Base-by-base conservation (phyloP, 1,140 invertebrate genomes). In the Zaprionus africanus region DNA sequence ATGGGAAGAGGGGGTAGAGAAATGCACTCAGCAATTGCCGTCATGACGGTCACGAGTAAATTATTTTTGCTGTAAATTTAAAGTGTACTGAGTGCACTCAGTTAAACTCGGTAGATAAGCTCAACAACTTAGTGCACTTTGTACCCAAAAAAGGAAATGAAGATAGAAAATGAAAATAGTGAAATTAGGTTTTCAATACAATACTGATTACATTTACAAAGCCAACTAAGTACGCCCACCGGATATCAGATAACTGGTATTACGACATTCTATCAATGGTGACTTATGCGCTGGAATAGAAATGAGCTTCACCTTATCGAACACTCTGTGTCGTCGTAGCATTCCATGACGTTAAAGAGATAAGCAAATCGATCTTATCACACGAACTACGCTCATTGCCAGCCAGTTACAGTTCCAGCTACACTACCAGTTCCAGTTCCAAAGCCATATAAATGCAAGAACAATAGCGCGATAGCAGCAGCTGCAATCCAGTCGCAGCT, bases 281-380 rank as follows among this genome's bases (percentile, higher is more conserved):
- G 53, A 70, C 51, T 31, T 62, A 53, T 64, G 34, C 34, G 61
- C 19, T 43, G 60, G 60, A 53, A 51, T 63, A 15, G 43, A 28
- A 54, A n/a, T 54, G 34, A 57, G 36, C 65, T 69, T 56, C n/a
- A 34, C 51, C 41, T 60, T 79, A 66, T 76, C 56, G 15, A 64
- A 28, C 17, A 5, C 2, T 66, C 19, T 51, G 19, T 49, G 19
- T 11, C 17, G 19, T 71, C 31, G 69, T 66, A 87, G 73, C 67
- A 83, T 78, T 87, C 74, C 81, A 87, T 87, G 85, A 90, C 78
- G 78, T 88, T 76, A 81, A 63, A 5, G 65, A 49, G 74, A 77
- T 79, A 81, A 73, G 63, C 71, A 71, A 81, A 66, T 76, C 49
- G 84, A 84, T 84, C 78, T 78, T 87, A 84, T 88, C 84, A 63